A percentile compares a stretch with the other conserved stretches of the same genome.
Evolutionary conservation across 2,888 invertebrate species (phyloP).

Genomic region (Apodemia hepburni): DNA sequence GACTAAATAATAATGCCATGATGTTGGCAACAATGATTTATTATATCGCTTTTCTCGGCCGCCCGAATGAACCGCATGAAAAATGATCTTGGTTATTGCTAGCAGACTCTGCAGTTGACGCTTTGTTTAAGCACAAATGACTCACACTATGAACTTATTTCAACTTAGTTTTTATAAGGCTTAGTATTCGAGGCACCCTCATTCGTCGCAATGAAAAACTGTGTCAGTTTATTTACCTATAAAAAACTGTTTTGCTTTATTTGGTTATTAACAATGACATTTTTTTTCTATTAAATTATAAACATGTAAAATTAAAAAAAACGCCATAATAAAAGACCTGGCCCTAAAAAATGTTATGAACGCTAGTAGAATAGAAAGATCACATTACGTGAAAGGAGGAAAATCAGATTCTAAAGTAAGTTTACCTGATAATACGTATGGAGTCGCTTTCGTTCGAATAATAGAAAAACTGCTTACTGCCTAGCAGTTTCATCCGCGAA

Average conservation of each 20-base stretch:
- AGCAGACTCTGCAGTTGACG: constrained; percentile 76
- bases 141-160: constrained; percentile 72
- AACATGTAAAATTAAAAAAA: too few relatives aligned
- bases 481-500: too few relatives aligned
- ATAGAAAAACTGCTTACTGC: too few relatives aligned
- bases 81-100: constrained; percentile 78
- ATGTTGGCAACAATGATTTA: constrained; percentile 78
- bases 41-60: constrained; percentile 75
- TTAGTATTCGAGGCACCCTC: not conserved
- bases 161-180: constrained; percentile 32
- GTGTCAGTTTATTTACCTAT: not conserved
- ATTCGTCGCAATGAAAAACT: not conserved
- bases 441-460: too few relatives aligned
- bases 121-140: constrained; percentile 79
- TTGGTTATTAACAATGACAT: too few relatives aligned
- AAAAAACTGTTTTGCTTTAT: not conserved
- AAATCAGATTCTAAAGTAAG: too few relatives aligned
- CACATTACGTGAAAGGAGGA: too few relatives aligned
- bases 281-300: too few relatives aligned
- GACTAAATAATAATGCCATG: constrained; percentile 75
- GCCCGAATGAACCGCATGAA: constrained; percentile 78
- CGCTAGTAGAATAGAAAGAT: too few relatives aligned
- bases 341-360: too few relatives aligned
- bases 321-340: too few relatives aligned
- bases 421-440: too few relatives aligned